These are phyloP conservation scores for Drosophila subsilvestris DNA, from an alignment of 2,888 invertebrate species.

Conservation along the genomic window DNA sequence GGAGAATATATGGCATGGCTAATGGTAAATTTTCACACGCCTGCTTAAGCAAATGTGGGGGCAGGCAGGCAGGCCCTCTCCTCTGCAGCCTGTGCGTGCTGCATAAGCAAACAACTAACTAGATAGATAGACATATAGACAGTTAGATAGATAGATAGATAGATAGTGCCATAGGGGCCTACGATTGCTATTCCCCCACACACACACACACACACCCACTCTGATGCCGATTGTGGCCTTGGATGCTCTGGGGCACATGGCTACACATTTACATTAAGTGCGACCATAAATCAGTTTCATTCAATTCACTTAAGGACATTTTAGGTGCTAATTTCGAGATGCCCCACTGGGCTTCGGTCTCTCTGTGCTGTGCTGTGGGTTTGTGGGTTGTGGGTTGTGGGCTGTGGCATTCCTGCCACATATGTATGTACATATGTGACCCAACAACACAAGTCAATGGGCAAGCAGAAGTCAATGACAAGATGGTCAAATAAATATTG, in stretches of 20 bases:
- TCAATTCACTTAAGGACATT: slow-evolving; percentile 77
- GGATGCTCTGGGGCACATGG: slow-evolving; percentile 3
- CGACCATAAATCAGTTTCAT: slow-evolving; percentile 79
- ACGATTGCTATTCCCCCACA: neutral
- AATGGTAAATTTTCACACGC: slow-evolving; percentile 81
- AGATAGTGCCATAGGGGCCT: slow-evolving; percentile 40
- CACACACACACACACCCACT: too few species aligned
- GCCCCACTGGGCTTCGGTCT: slow-evolving; percentile 14
- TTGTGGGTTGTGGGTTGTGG: neutral
- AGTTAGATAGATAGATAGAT: slow-evolving; percentile 34
- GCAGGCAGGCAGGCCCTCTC: slow-evolving; percentile 15
- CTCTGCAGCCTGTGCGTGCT: slow-evolving; percentile 31
- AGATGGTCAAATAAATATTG: slow-evolving; percentile 43
- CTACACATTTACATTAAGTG: slow-evolving; percentile 76
- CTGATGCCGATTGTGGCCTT: too few species aligned
- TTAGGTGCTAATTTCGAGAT: slow-evolving; percentile 65
- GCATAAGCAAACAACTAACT: slow-evolving; percentile 59
- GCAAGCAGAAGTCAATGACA: slow-evolving; percentile 36
- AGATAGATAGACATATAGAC: slow-evolving; percentile 31
- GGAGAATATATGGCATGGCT: slow-evolving; percentile 76
- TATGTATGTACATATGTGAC: neutral
- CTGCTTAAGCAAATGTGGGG: slow-evolving; percentile 78
- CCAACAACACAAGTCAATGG: neutral
- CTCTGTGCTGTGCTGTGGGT: neutral
- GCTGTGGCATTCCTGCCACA: neutral